A percentile compares a stretch with the other conserved stretches of the same genome.
Evolutionary conservation across 2,113 vertebrate genomes (phyloP).

Genomic region (Gobiocypris rarus): DNA sequence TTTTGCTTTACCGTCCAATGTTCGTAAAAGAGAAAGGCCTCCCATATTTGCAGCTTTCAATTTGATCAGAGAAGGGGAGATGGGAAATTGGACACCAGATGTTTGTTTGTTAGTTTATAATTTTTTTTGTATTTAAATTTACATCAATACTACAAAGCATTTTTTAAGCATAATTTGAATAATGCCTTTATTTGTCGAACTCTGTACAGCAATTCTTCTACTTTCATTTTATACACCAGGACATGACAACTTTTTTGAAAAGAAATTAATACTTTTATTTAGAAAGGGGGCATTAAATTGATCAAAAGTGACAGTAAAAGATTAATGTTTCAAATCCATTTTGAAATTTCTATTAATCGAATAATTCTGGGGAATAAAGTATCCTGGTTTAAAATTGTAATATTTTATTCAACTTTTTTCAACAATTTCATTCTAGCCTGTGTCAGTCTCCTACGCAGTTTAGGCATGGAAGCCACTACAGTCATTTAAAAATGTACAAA

Average conservation of each 20-base stretch:
- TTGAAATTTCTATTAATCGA: not conserved
- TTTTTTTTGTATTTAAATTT: slow-evolving; percentile 7
- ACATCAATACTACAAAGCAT: not conserved
- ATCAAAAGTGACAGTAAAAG: not conserved
- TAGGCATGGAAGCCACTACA: no score
- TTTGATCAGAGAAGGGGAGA: not conserved
- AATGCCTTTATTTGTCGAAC: not conserved
- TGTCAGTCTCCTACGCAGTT: no score
- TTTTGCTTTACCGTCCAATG: slow-evolving; percentile 56
- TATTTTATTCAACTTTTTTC: not conserved
- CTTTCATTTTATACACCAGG: not conserved
- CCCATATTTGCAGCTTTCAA: not conserved
- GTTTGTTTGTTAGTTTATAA: not conserved
- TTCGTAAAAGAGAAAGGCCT: slow-evolving; percentile 16
- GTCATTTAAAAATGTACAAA: no score
- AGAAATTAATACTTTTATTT: not conserved
- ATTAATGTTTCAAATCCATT: not conserved
- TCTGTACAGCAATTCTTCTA: not conserved
- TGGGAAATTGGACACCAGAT: not conserved
- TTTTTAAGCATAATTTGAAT: not conserved
- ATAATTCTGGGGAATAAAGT: not conserved
- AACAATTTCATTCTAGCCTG: no score
- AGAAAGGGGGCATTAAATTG: not conserved
- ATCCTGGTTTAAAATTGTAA: not conserved
- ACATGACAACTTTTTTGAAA: not conserved